Base-by-base conservation (phyloP, 2,888 invertebrate species). In the Plebejus argus region DNA sequence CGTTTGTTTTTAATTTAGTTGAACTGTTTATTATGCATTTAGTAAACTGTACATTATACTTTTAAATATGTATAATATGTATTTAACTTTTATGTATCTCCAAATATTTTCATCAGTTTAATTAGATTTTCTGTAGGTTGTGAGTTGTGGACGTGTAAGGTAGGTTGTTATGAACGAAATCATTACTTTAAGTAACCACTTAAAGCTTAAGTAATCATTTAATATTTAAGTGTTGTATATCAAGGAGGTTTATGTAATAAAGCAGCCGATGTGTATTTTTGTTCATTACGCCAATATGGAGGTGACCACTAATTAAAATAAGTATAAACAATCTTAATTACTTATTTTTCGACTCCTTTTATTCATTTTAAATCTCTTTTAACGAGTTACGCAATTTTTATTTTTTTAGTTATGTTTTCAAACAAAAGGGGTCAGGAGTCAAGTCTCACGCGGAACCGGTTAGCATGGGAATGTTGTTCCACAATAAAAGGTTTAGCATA, bases 401-500 rank as follows among this genome's bases (percentile, higher is more conserved):
- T 77, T 77, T 77, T 77, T 45, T 45, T 53, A 49, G 23, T 66
- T 12, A 66, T 20, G 10, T 66, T 20, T 23, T 74, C 20, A 70
- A 77, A 35, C 58, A 56, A 10, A 77, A 56, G 56, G 56, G 39
- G 35, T 35, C 56, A 56, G 53, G 49, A 53, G 28, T 75, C 72
- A 76, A 76, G 61, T 74, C 74, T 49, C 74, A 6, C 28, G 23
- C 15, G 20, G 5, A 74, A 87, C 84, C 86, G 80, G 80, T 87
- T 87, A 81, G 83, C 83, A 84, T 83, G 84, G 83, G 82, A 81
- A 83, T 84, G 84, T 83, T 83, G 83, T 80, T 87, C 86, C 88
- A 87, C 86, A 83, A 84, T 86, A 87, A 88, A 90, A 81, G 85
- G 89, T 89, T 90, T 85, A 81, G 82, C 80, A 82, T 83, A 84